Base-by-base conservation (phyloP, 2,888 invertebrate genomes). In the Eupithecia exiguata region DNA sequence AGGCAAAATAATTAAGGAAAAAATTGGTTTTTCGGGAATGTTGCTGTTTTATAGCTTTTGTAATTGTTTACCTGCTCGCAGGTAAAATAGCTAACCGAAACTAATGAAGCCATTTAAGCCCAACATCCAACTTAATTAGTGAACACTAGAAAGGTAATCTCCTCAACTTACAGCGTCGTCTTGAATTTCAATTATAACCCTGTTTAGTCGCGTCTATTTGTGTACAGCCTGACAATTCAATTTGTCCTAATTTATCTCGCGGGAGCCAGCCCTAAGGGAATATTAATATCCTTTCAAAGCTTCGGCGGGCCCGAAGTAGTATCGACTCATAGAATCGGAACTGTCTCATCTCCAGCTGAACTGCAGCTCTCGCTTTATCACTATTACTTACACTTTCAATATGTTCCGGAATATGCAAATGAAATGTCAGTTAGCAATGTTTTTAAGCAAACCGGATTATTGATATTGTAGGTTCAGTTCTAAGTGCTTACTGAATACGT, bases 241-340 rank as follows among this genome's bases (percentile, higher is more conserved):
- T 80, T 80, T 80, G 79, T 80, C 79, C 75, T 78, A 80, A 80
- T 80, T 80, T 78, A 80, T 79, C 77, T 79, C 75, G 68, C 73
- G 72, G 75, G 74, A 53, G 73, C 70, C 75, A 78, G 69, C 74
- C 79, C 78, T 76, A 70, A 69, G 76, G 58, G 80, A 79, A 78
- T 78, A 80, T 79, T 78, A 79, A 79, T 79, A 80, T 70, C 68
- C 53, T 76, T 66, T 72, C 58, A 72, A 35, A 53, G 69, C 43
- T 58, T 36, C 63, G 67, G 21, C 43, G 69, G 66, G 21, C 40
- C 43, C 35, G 21, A 53, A 10, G 9, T n/a, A 40, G 40, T 68
- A 69, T 46, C 21, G 25, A 53, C n/a, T 25, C 5, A 66, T 72
- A 58, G 65, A 72, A 43, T 49, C 21, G 38, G 35, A 72, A 72